Base-by-base conservation (phyloP, 2,888 invertebrate species). In the Reticulitermes lucifugus region DNA sequence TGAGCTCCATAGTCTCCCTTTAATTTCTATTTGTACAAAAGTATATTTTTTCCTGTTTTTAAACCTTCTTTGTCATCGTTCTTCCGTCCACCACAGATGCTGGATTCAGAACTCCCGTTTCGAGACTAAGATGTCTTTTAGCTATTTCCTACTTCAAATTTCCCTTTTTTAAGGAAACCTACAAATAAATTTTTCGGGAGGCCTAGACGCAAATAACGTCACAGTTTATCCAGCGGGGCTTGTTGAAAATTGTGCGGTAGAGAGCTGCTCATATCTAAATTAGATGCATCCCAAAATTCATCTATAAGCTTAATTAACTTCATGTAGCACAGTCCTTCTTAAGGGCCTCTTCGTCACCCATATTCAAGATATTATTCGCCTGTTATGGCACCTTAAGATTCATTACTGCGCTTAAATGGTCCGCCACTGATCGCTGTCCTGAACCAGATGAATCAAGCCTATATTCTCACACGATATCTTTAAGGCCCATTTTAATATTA, bases 41-140 rank as follows among this genome's bases (percentile, higher is more conserved):
- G 65, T 79, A 79, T 84, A 18, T 84, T 84, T 65, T 84, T 65
- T 79, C 43, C 25, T 46, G 18, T 41, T 79, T 79, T 79, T 79
- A 79, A 79, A 55, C 79, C 51, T 51, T 51, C 43, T 77, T 73
- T 51, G 43, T n/a, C 41, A 2, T 25, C 60, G 12, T 60, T 43
- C 46, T 35, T 29, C 81, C 80, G 81, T 85, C 84, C 84, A 83
- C 84, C 81, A 83, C 84, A 81, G 81, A 85, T 85, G 85, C 46
- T 35, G 79, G 60, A 25, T n/a, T 41, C 22, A 55, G 77, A 60
- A 60, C 41, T 60, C 60, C 60, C 35, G 65, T 77, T 84, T 22
- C 79, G 29, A 35, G 77, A 51, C 65, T 75, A 43, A 77, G 70
- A 55, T 75, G 81, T 81, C 86, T 82, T 55, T 29, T 79, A 83